Evolutionary conservation across 2,797 vertebrate genomes (phyloP), one percentile per base, ranked within the genome.

Genomic region (Capromys pilorides): DNA sequence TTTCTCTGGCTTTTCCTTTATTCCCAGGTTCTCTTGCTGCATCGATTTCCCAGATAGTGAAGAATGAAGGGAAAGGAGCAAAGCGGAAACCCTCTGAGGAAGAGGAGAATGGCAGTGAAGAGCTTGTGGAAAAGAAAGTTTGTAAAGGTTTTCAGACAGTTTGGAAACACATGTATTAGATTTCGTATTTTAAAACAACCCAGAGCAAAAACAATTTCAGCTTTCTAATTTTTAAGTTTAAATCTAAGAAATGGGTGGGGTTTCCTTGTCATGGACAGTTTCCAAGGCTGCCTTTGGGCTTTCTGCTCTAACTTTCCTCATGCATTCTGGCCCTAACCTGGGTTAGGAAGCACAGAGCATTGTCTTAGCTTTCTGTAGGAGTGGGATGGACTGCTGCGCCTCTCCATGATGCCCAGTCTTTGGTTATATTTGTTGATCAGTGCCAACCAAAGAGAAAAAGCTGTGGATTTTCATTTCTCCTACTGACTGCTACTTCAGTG

Each of bases 121-220:
- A 98, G 97, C 98, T 98, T 98, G 98, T 98, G 98, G 98, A 99
- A 99, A 99, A 99, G 99, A 99, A 99, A 99, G 99, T 99, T 99
- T 99, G 99, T 99, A 99, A 99, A 99, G 99, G 99, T 99, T 99
- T 99, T 99, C 98, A 99, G 98, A 98, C 99, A 98, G 86, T 98
- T 99, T 99, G 98, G 98, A 98, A 98, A 98, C 98, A 98, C 98
- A 98, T 97, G 97, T 98, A 97, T 97, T 97, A 62, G 36, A 96
- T 97, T 96, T 93, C 96, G 33, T 97, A 96, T 92, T 97, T 93
- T 92, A 96, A 96, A 97, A 94, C 95, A 95, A 93, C 98, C 96
- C 96, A 97, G 95, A 94, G 91, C 94, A 93, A 97, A 97, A 87
- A 26, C 86, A 3, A 86, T 62, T 94, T 95, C 91, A 5, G 80